phyloP scores from a whole-genome alignment of 1,140 invertebrate genomes.

The Panulirus ornatus region DNA sequence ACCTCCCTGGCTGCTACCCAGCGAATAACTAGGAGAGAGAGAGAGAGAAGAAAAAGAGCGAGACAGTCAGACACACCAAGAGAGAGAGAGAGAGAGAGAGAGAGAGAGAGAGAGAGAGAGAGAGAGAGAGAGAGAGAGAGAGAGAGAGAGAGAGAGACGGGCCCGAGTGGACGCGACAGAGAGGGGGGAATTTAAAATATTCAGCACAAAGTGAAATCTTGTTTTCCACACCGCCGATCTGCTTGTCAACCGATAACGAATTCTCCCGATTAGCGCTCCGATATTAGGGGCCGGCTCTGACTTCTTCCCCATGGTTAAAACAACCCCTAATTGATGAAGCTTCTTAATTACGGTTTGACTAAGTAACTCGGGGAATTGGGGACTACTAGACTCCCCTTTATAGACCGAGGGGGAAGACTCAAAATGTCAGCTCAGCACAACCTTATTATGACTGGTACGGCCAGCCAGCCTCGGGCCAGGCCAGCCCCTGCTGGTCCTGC shows the following conservation, averaged over 20 bases:
- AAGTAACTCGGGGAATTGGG: slow-evolving; percentile 34
- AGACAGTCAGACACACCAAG: neutral
- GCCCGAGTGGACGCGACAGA: neutral
- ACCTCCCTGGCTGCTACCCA: no score
- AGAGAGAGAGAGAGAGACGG: neutral
- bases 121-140: neutral
- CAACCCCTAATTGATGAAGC: slow-evolving; percentile 42
- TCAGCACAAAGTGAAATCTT: slow-evolving; percentile 65
- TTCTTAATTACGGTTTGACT: slow-evolving; percentile 47
- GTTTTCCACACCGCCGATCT: slow-evolving; percentile 47
- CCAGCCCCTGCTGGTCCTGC: no score
- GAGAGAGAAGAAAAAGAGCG: slow-evolving; percentile 5
- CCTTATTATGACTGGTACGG: neutral
- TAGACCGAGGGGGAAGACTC: neutral
- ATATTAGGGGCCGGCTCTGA: neutral
- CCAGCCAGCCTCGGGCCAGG: neutral
- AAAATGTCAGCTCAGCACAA: slow-evolving; percentile 15
- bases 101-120: slow-evolving; percentile 30
- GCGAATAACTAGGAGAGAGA: no score
- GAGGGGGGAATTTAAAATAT: slow-evolving; percentile 39
- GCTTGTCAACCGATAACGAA: slow-evolving; percentile 68
- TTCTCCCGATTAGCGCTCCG: slow-evolving; percentile 22
- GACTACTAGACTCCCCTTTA: slow-evolving; percentile 2
- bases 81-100: slow-evolving; percentile 14
- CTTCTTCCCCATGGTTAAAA: slow-evolving; percentile 42